Percentiles rank a stretch among this genome's conserved stretches.
Evolutionary conservation across 2,797 vertebrate genomes (phyloP).

Genomic region (Antennarius maculatus): DNA sequence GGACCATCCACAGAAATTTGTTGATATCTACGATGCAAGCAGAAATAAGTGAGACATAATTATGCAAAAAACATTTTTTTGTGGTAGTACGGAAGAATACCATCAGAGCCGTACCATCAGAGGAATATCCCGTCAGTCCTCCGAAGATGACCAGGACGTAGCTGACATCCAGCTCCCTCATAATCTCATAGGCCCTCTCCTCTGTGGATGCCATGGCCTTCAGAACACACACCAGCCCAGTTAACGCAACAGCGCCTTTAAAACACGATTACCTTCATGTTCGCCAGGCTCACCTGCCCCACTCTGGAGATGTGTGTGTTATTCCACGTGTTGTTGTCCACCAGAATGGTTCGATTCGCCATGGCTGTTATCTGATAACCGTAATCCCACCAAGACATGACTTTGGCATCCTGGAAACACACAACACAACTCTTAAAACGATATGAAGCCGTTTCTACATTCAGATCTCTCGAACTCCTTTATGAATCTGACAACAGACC

Average conservation of each 20-base stretch:
- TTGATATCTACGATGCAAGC: constrained; percentile 89
- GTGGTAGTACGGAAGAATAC: too few relatives aligned
- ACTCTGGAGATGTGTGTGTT: constrained; percentile 99
- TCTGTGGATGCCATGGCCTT: constrained; percentile 99
- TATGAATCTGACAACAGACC: constrained; percentile 72
- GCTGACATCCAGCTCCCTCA: constrained; percentile 98
- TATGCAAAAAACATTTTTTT: background rate
- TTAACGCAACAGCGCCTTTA: constrained; percentile 8
- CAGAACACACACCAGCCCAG: constrained; percentile 2
- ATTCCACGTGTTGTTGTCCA: constrained; percentile 99
- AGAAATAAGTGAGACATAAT: constrained; percentile 1
- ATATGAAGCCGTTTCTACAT: background rate
- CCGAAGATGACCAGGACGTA: constrained; percentile 98
- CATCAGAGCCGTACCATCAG: constrained; percentile 84
- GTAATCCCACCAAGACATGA: constrained; percentile 99
- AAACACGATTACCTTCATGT: background rate
- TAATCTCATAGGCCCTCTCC: constrained; percentile 97
- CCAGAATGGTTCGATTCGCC: constrained; percentile 98
- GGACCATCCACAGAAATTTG: constrained; percentile 99
- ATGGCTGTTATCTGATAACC: constrained; percentile 99
- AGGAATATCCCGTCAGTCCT: constrained; percentile 96
- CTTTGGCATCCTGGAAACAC: constrained; percentile 90
- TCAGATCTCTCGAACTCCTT: background rate
- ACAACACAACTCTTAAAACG: background rate
- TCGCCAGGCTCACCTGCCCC: constrained; percentile 87